Evolutionary conservation across 2,797 vertebrate genomes (phyloP).

Genomic region (Pogoniulus pusillus): DNA sequence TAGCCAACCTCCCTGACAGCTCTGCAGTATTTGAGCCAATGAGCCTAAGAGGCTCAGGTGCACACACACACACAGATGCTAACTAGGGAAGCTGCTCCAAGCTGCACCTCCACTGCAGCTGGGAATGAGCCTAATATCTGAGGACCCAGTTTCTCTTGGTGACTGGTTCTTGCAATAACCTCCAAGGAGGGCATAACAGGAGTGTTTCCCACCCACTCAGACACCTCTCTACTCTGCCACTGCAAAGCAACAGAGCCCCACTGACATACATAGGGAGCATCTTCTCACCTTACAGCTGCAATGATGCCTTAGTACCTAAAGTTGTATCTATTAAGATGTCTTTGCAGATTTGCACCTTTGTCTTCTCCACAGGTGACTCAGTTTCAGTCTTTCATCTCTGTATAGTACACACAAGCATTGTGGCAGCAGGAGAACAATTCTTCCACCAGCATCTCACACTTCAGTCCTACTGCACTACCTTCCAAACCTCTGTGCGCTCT

Average conservation of each 20-base stretch:
- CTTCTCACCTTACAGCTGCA: not conserved
- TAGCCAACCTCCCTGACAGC: not conserved
- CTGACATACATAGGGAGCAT: not conserved
- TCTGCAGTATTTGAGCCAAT: not conserved
- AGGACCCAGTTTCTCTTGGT: not conserved
- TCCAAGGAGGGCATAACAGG: not conserved
- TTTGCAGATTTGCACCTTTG: not conserved
- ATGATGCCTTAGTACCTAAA: not conserved
- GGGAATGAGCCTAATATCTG: not conserved
- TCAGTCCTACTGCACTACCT: not conserved
- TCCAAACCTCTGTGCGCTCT: not conserved
- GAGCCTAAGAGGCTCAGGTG: not conserved
- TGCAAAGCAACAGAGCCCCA: not conserved
- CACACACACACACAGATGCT: fast-evolving
- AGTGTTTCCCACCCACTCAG: not conserved
- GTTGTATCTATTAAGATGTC: not conserved
- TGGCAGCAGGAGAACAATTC: not conserved
- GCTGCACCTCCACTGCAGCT: not conserved
- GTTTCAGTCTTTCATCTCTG: not conserved
- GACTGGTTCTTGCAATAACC: not conserved
- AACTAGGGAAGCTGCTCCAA: not conserved
- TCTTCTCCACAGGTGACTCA: not conserved
- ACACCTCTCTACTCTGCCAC: not conserved
- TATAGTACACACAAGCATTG: not conserved
- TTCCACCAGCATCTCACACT: not conserved